Evolutionary conservation across 2,888 invertebrate species (phyloP), one percentile per base, ranked within the genome.

Genomic region (Hydropsyche betteni): DNA sequence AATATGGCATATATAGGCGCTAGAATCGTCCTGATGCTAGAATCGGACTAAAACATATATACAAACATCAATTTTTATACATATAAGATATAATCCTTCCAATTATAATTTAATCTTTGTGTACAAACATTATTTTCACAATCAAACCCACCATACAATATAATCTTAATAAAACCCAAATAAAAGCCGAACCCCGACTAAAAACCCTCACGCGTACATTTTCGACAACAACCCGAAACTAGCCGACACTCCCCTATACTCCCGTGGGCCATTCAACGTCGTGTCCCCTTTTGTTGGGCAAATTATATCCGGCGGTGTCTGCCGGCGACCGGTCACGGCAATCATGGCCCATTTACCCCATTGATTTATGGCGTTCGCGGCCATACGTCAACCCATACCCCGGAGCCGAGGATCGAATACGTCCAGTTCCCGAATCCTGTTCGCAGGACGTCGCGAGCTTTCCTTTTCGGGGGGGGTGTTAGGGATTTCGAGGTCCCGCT

Each of bases 301-400:
- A 72, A 72, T 72, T 72, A 72, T 72, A 72, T 72, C 72, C 72
- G 72, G 33, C 16, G 10, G 52, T 71, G 71, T 71, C 71, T 55
- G 71, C 36, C 14, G 55, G 53, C 52, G 70, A 70, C 70, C 70
- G 70, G 70, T 51, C 70, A 53, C 12, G 72, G 58, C 75, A 75
- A 75, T 75, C 75, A 75, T 61, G 75, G 75, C 69, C 69, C 75
- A 75, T 75, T 44, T 75, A 70, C 58, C 14, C 75, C 70, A 75
- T 75, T 70, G 75, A 75, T 75, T 75, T 75, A 75, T 75, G 70
- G 61, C 44, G n/a, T 58, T 52, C 34, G 58, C n/a, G 53, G 52
- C 50, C 34, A 34, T 53, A 70, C 55, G 33, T 70, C 70, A 70
- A 24, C 69, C 24, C 24, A 24, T 24, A 1, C 24, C 24, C 24